A percentile compares a stretch with the other conserved stretches of the same genome.
These are phyloP conservation scores for Platerodrilus igneus DNA, from an alignment of 2,888 invertebrate species.

Conservation along the genomic window DNA sequence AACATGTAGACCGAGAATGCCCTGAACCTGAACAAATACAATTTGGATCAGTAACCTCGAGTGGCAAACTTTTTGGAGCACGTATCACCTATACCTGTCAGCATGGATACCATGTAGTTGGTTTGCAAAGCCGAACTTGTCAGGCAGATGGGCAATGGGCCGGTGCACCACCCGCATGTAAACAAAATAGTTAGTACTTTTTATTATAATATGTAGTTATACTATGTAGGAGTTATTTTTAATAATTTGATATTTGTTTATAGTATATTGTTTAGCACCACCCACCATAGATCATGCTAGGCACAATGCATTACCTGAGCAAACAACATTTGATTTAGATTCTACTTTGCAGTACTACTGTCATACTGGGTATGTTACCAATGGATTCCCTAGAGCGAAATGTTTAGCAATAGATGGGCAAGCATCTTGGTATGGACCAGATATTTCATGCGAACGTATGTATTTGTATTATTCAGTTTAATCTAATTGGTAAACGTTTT, in stretches of 20 bases:
- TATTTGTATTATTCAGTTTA: conserved; percentile 34
- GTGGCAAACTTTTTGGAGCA: conserved; percentile 77
- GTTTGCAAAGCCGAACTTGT: conserved; percentile 80
- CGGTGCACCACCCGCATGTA: conserved; percentile 77
- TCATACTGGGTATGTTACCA: conserved; percentile 87
- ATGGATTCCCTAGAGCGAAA: conserved; percentile 88
- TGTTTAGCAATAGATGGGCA: conserved; percentile 84
- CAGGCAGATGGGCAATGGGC: conserved; percentile 92
- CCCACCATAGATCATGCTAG: conserved; percentile 80
- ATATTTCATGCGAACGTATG: conserved; percentile 92
- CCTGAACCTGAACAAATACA: conserved; percentile 73
- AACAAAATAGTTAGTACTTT: conserved; percentile 66
- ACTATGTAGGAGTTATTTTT: neutral
- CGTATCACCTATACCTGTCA: conserved; percentile 83
- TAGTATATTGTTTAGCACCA: conserved; percentile 80
- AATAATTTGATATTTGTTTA: conserved; percentile 25
- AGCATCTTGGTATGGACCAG: conserved; percentile 96
- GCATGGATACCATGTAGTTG: conserved; percentile 83
- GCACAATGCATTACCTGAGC: conserved; percentile 83
- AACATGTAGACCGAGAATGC: conserved; percentile 72
- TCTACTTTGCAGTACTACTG: conserved; percentile 91
- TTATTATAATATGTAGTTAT: no score
- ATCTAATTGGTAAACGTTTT: no score
- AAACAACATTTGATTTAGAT: conserved; percentile 84
- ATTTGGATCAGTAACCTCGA: conserved; percentile 70